A percentile compares a stretch with the other conserved stretches of the same genome.
These are phyloP conservation scores for Antheraea pernyi DNA, from an alignment of 1,140 invertebrate genomes.

Conservation along the genomic window DNA sequence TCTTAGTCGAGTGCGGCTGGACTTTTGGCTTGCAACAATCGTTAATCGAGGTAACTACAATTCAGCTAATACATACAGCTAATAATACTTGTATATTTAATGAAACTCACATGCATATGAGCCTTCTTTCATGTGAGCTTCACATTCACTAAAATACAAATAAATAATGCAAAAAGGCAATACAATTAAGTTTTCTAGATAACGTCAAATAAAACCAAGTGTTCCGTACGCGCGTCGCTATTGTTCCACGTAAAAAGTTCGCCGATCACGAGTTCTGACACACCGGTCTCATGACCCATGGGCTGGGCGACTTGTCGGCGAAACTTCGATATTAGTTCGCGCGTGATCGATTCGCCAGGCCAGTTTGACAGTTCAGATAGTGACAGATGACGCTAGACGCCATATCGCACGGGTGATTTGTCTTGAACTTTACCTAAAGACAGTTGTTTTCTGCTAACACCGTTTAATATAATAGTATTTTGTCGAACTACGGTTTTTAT, in stretches of 20 bases:
- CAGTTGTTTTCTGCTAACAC: slow-evolving; percentile 27
- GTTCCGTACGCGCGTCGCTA: slow-evolving; percentile 18
- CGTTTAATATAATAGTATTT: slow-evolving; percentile 15
- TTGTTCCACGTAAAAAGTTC: slow-evolving; percentile 31
- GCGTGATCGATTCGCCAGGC: slow-evolving; percentile 68
- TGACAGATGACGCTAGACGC: slow-evolving; percentile 68
- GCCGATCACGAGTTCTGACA: not conserved
- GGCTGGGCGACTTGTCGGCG: slow-evolving; percentile 49
- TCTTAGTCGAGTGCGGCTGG: no score
- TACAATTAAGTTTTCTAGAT: slow-evolving; percentile 48
- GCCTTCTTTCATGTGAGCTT: no score
- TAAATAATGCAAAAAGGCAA: slow-evolving; percentile 35
- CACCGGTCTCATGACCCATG: slow-evolving; percentile 29
- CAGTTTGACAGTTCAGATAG: slow-evolving; percentile 70
- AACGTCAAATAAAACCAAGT: slow-evolving; percentile 66
- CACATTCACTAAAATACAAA: no score
- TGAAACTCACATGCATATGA: no score
- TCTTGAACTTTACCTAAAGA: slow-evolving; percentile 49
- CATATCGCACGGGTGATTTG: slow-evolving; percentile 67
- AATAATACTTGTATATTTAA: no score
- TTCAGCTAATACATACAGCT: no score
- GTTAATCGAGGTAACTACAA: no score
- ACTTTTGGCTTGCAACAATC: no score
- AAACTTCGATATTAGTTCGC: slow-evolving; percentile 73
- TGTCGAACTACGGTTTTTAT: slow-evolving; percentile 9